Evolutionary conservation across 92 coral and sea anemone species (phyloP), one percentile per base, ranked within the genome.

Genomic region (Epizoanthus stellaris): DNA sequence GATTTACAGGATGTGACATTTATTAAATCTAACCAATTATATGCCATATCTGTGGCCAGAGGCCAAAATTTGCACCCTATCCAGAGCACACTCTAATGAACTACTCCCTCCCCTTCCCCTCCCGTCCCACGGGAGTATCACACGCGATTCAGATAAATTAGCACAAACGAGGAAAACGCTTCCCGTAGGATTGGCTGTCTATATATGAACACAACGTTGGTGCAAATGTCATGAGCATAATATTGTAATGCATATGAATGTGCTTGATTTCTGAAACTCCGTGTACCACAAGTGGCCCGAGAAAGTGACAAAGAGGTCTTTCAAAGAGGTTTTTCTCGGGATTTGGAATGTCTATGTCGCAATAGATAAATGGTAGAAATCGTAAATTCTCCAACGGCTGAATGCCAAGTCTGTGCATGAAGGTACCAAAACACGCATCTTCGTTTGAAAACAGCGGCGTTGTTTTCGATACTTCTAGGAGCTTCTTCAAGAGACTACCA

Each of bases 361-460:
- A 94, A 45, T 70, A 88, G 58, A 94, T 76, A 47, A 87, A 94
- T 4, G 98, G 98, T 72, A 94, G 58, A 77, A 94, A 89, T 68
- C 92, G 75, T 7, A 17, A 34, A 53, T 86, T 79, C 47, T 92
- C 76, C 3, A 34, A 71, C 21, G 95, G 98, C 10, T 68, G 79
- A 14, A 92, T 67, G 12, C 89, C 89, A 16, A 87, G 47, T 16
- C 43, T 81, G 9, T 70, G 88, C 95, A 92, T 92, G 30, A 87
- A 73, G 0, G 89, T 88, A 5, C 98, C 98, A 6, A 94, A 88
- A 59, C 91, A 92, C 36, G 98, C 98, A 64, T 94, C 98, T 84
- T 94, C 98, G 8, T 90, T 88, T 59, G 98, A 88, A 82, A 94
- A 84, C 34, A 90, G 53, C 10, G 92, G 87, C 43, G 80, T 80